Evolutionary conservation across 64 coral and sea anemone genomes (phyloP).

Genomic region (Pocillopora verrucosa): DNA sequence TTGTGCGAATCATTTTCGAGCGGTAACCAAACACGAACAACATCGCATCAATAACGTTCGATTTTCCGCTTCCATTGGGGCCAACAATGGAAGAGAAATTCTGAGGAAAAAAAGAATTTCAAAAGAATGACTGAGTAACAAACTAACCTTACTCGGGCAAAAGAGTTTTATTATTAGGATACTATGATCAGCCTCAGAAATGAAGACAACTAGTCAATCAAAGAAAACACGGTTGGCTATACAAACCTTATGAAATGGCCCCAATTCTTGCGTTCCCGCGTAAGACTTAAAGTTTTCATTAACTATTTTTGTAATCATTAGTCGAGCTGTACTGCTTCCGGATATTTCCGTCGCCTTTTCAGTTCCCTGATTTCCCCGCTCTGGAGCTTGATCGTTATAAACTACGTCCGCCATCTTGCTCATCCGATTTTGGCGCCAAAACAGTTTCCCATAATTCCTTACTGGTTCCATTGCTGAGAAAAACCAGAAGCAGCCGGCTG

Average conservation of each 20-base stretch:
- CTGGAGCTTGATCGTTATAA: constrained; percentile 12
- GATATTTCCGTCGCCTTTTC: background rate
- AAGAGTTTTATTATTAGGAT: background rate
- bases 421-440: constrained; percentile 33
- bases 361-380: background rate
- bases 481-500: too few relatives aligned
- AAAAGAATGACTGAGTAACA: too few relatives aligned
- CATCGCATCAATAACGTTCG: constrained; percentile 99
- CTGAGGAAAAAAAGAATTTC: constrained; percentile 32
- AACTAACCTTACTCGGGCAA: background rate
- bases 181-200: too few relatives aligned
- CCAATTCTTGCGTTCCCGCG: constrained; percentile 88
- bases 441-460: constrained; percentile 8
- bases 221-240: too few relatives aligned
- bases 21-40: constrained; percentile 98
- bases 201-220: too few relatives aligned
- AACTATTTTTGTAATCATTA: constrained; percentile 99
- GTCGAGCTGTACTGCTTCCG: constrained; percentile 44
- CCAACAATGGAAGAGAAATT: constrained; percentile 98
- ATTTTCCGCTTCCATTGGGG: constrained; percentile 98
- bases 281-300: constrained; percentile 99
- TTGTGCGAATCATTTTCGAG: constrained; percentile 97
- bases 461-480: too few relatives aligned
- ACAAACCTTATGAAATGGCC: constrained; percentile 96
- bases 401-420: constrained; percentile 27